phyloP scores from a whole-genome alignment of 2,888 invertebrate species.

The Saturnia pavonia region DNA sequence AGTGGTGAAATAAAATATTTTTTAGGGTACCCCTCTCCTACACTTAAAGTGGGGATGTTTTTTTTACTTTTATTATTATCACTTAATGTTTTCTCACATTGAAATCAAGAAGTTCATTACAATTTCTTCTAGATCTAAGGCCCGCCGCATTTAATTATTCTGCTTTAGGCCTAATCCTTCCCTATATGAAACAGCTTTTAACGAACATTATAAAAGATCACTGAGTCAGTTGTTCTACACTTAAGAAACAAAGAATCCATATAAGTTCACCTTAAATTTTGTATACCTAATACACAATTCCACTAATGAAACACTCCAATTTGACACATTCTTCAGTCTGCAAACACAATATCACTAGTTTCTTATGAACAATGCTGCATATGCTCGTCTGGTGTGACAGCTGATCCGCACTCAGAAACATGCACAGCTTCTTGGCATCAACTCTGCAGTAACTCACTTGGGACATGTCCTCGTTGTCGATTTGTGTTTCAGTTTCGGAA shows the following conservation, averaged over 20 bases:
- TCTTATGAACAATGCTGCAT: constrained; percentile 89
- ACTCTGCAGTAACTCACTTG: constrained; percentile 81
- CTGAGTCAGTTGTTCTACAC: background rate
- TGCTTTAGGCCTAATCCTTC: no score
- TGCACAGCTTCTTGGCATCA: constrained; percentile 90
- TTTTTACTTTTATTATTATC: no score
- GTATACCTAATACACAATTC: constrained; percentile 73
- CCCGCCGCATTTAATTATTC: no score
- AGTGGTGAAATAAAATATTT: no score
- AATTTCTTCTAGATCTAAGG: no score
- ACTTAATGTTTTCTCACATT: no score
- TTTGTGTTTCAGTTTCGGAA: constrained; percentile 69
- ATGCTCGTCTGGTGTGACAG: constrained; percentile 87
- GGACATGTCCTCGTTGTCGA: constrained; percentile 61
- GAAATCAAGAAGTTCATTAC: no score
- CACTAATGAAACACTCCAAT: constrained; percentile 91
- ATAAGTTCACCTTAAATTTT: background rate
- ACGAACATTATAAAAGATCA: background rate
- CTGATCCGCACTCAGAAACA: constrained; percentile 90
- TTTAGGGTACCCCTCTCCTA: no score
- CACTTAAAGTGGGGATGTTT: no score
- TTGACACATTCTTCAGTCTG: constrained; percentile 88
- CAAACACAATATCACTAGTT: constrained; percentile 87
- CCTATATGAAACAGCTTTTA: background rate
- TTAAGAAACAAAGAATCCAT: background rate